Percentiles rank a stretch among this genome's conserved stretches.
phyloP scores from a whole-genome alignment of 2,888 invertebrate genomes.

The Danaus chrysippus region DNA sequence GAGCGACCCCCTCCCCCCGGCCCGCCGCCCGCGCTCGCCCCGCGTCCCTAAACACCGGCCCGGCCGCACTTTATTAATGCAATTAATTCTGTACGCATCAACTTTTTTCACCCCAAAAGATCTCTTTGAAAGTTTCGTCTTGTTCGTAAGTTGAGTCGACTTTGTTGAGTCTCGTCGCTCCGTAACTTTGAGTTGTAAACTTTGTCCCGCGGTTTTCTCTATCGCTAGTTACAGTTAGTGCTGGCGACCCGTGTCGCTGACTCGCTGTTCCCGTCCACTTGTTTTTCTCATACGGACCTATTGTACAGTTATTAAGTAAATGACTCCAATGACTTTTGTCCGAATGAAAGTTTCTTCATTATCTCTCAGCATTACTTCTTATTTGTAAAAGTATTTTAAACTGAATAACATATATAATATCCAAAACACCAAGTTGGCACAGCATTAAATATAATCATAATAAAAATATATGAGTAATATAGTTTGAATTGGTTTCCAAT shows the following conservation, averaged over 20 bases:
- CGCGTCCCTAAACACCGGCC: constrained; percentile 50
- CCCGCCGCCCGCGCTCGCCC: constrained; percentile 41
- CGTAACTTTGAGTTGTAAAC: constrained; percentile 47
- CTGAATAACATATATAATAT: no score
- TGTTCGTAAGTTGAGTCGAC: constrained; percentile 36
- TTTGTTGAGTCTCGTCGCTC: constrained; percentile 38
- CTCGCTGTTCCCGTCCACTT: constrained; percentile 15
- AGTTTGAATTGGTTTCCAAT: no score
- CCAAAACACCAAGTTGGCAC: no score
- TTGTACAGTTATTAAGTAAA: constrained; percentile 17
- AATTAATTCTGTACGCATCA: constrained; percentile 65
- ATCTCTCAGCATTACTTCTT: no score
- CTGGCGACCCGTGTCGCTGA: constrained; percentile 8
- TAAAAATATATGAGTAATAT: no score
- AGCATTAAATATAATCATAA: no score
- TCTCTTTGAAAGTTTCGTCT: constrained; percentile 33
- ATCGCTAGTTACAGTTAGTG: constrained; percentile 25
- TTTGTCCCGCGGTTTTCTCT: constrained; percentile 49
- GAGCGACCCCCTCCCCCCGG: constrained; percentile 51
- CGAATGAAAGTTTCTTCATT: no score
- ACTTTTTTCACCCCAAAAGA: constrained; percentile 44
- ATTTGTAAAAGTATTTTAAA: no score
- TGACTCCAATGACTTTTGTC: constrained; percentile 11
- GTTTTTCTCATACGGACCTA: constrained; percentile 19
- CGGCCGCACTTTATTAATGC: constrained; percentile 66